Evolutionary conservation across 1,140 invertebrate genomes (phyloP).

Genomic region (Metaphire vulgaris): DNA sequence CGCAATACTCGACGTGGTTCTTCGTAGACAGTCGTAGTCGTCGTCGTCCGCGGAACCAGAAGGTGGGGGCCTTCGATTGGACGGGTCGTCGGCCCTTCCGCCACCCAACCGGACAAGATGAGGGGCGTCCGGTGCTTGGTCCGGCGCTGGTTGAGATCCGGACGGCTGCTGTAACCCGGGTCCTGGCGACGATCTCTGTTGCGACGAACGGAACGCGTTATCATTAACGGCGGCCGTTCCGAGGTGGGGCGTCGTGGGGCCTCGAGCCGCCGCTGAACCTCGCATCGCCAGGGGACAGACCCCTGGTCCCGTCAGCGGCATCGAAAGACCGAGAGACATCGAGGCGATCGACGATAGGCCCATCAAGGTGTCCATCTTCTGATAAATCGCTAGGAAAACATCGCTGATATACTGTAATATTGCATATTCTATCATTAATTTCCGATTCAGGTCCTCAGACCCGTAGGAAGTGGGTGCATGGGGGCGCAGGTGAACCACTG

Average conservation of each 20-base stretch:
- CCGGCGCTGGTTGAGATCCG: not conserved
- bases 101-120: no score
- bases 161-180: not conserved
- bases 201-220: not conserved
- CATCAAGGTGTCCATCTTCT: conserved; percentile 25
- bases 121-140: not conserved
- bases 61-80: not conserved
- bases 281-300: not conserved
- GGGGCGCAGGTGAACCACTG: no score
- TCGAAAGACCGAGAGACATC: conserved; percentile 11
- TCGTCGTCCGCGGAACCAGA: not conserved
- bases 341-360: conserved; percentile 19
- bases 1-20: not conserved
- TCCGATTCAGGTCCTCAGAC: no score
- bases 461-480: no score
- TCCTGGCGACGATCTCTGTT: not conserved
- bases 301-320: conserved; percentile 15
- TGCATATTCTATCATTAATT: no score
- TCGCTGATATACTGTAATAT: not conserved
- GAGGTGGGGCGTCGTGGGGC: not conserved
- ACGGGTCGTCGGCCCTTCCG: no score
- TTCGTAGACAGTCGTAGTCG: not conserved
- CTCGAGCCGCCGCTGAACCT: not conserved
- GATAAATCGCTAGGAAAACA: conserved; percentile 13
- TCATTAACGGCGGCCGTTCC: not conserved